Percentiles rank a stretch among this genome's conserved stretches.
Conservation (phyloP, 2,113 vertebrate genomes). For the Embiotoca jacksoni region DNA sequence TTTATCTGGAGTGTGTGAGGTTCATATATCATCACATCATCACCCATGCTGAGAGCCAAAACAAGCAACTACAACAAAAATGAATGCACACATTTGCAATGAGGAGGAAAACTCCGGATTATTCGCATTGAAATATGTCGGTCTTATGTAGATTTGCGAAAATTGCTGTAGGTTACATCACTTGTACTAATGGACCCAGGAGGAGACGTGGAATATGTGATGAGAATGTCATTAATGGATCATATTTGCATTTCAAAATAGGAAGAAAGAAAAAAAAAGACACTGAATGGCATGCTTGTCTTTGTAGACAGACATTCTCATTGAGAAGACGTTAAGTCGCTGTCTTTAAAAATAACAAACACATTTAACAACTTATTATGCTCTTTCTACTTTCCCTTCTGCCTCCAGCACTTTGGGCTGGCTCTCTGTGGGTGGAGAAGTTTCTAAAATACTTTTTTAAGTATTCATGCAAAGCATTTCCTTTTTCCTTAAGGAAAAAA, state of each 20-base stretch:
- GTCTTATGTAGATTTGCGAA: conserved; percentile 31
- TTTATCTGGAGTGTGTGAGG: conserved; percentile 25
- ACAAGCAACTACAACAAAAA: conserved; percentile 7
- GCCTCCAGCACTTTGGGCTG: conserved; percentile 7
- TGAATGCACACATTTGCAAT: background rate
- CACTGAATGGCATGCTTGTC: conserved; percentile 34
- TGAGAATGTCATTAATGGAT: conserved; percentile 48
- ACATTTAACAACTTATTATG: conserved; percentile 1
- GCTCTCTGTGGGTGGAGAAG: background rate
- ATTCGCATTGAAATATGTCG: conserved; percentile 35
- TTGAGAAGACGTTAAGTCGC: conserved; percentile 20
- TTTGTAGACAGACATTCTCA: background rate
- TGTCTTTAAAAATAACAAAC: conserved; percentile 10
- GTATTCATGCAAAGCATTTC: conserved; percentile 8
- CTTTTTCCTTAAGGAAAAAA: conserved; percentile 2
- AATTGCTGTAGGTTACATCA: conserved; percentile 62
- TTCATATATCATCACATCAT: conserved; percentile 24
- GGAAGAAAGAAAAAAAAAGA: background rate
- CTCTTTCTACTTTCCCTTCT: conserved; percentile 2
- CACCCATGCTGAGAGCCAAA: conserved; percentile 17
- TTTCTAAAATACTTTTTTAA: conserved; percentile 1
- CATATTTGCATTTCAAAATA: conserved; percentile 56
- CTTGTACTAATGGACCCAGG: conserved; percentile 47
- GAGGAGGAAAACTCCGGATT: conserved; percentile 3
- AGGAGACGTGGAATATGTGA: conserved; percentile 23